Conservation (phyloP, 2,888 invertebrate species). For the Acleris literana region DNA sequence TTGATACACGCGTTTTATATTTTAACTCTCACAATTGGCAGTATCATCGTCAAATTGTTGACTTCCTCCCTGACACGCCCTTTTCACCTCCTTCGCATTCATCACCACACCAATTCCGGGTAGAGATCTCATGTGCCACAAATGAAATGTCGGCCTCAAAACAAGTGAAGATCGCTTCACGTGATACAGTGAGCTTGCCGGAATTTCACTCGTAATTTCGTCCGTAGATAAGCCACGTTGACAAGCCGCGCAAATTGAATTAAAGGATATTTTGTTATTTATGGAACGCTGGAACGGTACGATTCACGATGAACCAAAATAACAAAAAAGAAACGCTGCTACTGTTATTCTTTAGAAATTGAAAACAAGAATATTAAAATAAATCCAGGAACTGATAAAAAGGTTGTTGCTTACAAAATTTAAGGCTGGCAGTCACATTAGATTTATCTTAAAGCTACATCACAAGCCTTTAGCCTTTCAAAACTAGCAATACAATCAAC, state of each 20-base stretch:
- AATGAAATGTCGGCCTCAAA: conserved; percentile 11
- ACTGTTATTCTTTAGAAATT: no score
- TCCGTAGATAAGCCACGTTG: conserved; percentile 24
- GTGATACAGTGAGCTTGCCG: conserved; percentile 12
- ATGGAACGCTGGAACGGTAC: neutral
- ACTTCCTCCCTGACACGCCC: neutral
- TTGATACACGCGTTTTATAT: no score
- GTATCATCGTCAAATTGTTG: neutral
- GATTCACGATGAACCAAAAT: neutral
- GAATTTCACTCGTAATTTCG: conserved; percentile 21
- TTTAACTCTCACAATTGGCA: neutral
- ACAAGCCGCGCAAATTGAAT: conserved; percentile 28
- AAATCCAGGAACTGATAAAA: no score
- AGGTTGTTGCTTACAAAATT: no score
- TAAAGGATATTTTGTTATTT: conserved; percentile 26
- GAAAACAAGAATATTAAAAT: no score
- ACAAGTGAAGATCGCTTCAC: conserved; percentile 27
- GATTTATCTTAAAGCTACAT: neutral
- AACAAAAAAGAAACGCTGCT: no score
- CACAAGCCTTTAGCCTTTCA: neutral
- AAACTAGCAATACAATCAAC: conserved; percentile 19
- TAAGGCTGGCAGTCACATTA: no score
- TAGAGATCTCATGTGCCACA: conserved; percentile 11
- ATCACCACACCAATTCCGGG: conserved; percentile 7
- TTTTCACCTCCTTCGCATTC: conserved; percentile 1